These are phyloP conservation scores for Athene noctua DNA, from an alignment of 2,113 vertebrate genomes.

Conservation along the genomic window DNA sequence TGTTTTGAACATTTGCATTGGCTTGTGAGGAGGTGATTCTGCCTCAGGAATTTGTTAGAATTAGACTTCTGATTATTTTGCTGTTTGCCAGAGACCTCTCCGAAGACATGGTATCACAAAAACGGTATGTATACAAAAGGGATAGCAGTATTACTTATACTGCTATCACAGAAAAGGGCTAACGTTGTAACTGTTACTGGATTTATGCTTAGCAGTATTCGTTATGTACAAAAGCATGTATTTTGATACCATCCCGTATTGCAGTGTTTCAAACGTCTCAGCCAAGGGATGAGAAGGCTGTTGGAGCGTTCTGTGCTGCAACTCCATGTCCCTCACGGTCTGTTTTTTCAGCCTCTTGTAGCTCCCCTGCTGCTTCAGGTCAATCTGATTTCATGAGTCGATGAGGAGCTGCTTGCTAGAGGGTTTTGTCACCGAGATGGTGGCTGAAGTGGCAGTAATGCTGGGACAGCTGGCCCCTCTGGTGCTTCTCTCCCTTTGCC, in stretches of 20 bases:
- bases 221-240: background rate
- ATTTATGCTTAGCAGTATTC: background rate
- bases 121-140: background rate
- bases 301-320: background rate
- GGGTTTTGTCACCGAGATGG: background rate
- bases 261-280: rapidly evolving
- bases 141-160: background rate
- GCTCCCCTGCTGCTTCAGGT: background rate
- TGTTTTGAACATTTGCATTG: background rate
- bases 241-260: background rate
- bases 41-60: background rate
- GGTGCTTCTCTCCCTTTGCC: background rate
- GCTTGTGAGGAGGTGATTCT: background rate
- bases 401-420: background rate
- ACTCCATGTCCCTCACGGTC: background rate
- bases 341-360: background rate
- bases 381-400: background rate
- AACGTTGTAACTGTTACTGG: background rate
- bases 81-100: background rate
- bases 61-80: background rate
- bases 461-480: background rate
- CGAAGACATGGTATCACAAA: background rate
- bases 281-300: background rate
- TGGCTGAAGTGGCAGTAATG: background rate
- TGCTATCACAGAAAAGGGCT: background rate